Percentiles rank a stretch among this genome's conserved stretches.
phyloP scores from a whole-genome alignment of 1,140 invertebrate species.

The Nebria ingens region DNA sequence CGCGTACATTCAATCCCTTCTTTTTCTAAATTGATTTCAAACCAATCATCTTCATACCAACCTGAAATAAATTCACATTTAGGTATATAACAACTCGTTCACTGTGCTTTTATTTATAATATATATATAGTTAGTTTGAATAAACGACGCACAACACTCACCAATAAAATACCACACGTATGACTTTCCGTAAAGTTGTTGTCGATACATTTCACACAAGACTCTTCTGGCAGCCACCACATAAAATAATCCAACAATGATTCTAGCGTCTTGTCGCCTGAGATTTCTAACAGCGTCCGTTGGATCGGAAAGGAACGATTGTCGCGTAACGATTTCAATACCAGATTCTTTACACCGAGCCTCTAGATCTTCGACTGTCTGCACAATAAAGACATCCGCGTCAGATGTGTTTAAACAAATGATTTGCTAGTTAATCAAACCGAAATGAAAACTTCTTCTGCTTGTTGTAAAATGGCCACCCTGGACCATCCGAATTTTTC shows the following conservation, averaged over 20 bases:
- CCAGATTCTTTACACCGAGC: slow-evolving; percentile 82
- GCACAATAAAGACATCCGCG: slow-evolving; percentile 18
- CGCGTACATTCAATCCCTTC: slow-evolving; percentile 86
- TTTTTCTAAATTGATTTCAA: slow-evolving; percentile 75
- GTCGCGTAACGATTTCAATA: slow-evolving; percentile 91
- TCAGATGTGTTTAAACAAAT: background rate
- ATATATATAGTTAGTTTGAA: too few relatives aligned
- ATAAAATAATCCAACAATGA: slow-evolving; percentile 97
- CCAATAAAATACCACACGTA: slow-evolving; percentile 99
- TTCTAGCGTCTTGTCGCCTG: slow-evolving; percentile 84
- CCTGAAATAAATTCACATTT: too few relatives aligned
- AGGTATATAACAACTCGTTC: too few relatives aligned
- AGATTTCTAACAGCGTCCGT: slow-evolving; percentile 92
- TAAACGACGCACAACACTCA: too few relatives aligned
- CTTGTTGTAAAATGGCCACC: slow-evolving; percentile 95
- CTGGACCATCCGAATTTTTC: slow-evolving; percentile 95
- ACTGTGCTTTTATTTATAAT: too few relatives aligned
- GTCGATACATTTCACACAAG: slow-evolving; percentile 94
- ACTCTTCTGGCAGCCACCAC: slow-evolving; percentile 91
- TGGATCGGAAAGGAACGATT: slow-evolving; percentile 95
- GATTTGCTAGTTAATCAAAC: slow-evolving; percentile 44
- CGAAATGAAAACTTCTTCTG: slow-evolving; percentile 98
- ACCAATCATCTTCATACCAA: slow-evolving; percentile 99
- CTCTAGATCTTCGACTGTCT: slow-evolving; percentile 97
- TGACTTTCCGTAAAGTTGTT: slow-evolving; percentile 87